phyloP scores from a whole-genome alignment of 2,888 invertebrate species.

The Lacanobia wlatinum region DNA sequence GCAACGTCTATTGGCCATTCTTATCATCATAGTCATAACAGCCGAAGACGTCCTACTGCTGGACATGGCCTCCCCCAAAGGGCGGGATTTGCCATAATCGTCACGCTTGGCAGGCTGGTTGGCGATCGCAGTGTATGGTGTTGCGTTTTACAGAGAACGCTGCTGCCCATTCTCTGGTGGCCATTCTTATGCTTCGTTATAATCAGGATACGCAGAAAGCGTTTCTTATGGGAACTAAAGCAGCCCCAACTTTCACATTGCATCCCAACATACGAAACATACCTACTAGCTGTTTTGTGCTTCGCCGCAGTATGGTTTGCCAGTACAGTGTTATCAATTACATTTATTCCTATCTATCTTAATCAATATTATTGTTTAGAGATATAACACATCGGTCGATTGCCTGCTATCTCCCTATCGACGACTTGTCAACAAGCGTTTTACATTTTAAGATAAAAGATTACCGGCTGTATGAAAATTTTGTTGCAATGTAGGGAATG shows the following conservation, averaged over 20 bases:
- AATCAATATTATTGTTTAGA: constrained; percentile 72
- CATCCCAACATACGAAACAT: constrained; percentile 1
- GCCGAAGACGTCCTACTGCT: too few relatives aligned
- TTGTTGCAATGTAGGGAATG: constrained; percentile 58
- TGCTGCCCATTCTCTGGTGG: too few relatives aligned
- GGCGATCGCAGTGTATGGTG: too few relatives aligned
- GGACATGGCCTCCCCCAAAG: too few relatives aligned
- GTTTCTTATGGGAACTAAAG: background rate
- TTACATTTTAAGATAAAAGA: constrained; percentile 80
- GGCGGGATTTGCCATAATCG: too few relatives aligned
- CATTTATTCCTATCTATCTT: constrained; percentile 56
- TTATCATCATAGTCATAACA: too few relatives aligned
- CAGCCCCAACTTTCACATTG: background rate
- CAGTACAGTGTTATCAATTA: constrained; percentile 47
- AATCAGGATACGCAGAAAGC: background rate
- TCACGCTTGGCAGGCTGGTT: too few relatives aligned
- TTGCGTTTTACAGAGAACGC: too few relatives aligned
- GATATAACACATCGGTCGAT: constrained; percentile 66
- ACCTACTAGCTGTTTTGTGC: background rate
- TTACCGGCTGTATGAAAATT: constrained; percentile 68
- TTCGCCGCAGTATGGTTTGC: constrained; percentile 4
- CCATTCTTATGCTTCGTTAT: background rate
- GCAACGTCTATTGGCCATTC: background rate
- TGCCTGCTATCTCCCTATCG: constrained; percentile 74
- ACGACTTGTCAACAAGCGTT: constrained; percentile 82